Evolutionary conservation across 1,140 invertebrate genomes (phyloP), one percentile per base, ranked within the genome.

Genomic region (Eriocheir sinensis): DNA sequence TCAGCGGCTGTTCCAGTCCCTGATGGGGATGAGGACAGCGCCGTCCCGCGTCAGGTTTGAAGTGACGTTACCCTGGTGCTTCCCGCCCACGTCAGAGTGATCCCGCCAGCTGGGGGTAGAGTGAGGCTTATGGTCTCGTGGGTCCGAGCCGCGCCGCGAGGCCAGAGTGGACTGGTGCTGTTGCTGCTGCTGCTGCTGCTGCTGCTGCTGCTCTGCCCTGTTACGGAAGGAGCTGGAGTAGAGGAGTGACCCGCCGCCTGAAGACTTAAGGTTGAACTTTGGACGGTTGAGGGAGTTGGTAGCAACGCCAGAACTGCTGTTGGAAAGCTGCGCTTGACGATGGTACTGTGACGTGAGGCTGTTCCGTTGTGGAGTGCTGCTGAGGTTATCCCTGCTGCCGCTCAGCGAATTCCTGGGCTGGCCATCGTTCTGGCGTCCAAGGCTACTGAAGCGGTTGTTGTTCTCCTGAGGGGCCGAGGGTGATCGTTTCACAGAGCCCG

Each of bases 1-100:
- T 93, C 60, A 95, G 41, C 95, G 95, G 72, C 92, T 95, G 92
- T 94, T 95, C 95, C 95, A 95, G 53, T 95, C 95, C 81, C 92
- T 60, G 15, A 95, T 91, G 85, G 94, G 94, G 12, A 95, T 95
- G 34, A 95, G 93, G 41, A 95, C 94, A 79, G 95, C 79, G 15
- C 93, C 89, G 32, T 95, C 95, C 17, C 86, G 34, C 6, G 91
- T 81, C 36, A 95, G 34, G 38, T 93, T 93, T n/a, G 91, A 93
- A 17, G 95, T 38, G 8, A 95, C 53, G 32, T 93, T 95, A 2
- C 92, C 88, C 12, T 81, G 40, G 30, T 30, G 48, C 32, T 93
- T 91, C 30, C 83, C 95, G 72, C 81, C 72, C 32, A 92, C 92
- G n/a, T 17, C 92, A n/a, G 85, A 81, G 81, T 72, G 93, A 17